These are phyloP conservation scores for Linnaemya vulpina DNA, from an alignment of 2,888 invertebrate genomes.

Conservation along the genomic window DNA sequence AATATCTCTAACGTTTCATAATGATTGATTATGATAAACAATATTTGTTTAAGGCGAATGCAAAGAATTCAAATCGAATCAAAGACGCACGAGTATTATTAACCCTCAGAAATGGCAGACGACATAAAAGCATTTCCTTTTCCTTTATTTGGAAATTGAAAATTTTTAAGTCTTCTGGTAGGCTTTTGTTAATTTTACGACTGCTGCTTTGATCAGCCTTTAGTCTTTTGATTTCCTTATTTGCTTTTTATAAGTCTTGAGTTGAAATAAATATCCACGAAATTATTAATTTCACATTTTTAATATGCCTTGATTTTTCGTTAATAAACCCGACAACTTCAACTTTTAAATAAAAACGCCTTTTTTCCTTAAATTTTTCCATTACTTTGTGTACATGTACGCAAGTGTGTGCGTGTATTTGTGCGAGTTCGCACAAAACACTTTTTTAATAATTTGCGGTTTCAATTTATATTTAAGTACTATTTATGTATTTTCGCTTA, in stretches of 20 bases:
- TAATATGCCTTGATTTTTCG: slow-evolving; percentile 57
- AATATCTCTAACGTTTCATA: slow-evolving; percentile 66
- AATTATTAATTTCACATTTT: slow-evolving; percentile 45
- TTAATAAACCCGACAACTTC: slow-evolving; percentile 15
- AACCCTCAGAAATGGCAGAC: slow-evolving; percentile 52
- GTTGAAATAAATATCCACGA: not conserved
- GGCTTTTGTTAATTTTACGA: slow-evolving; percentile 39
- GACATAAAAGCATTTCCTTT: slow-evolving; percentile 30
- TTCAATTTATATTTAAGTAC: slow-evolving; percentile 72
- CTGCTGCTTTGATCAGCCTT: slow-evolving; percentile 61
- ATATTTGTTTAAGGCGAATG: slow-evolving; percentile 65
- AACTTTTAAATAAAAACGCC: not conserved
- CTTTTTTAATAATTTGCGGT: slow-evolving; percentile 69
- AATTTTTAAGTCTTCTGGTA: slow-evolving; percentile 55
- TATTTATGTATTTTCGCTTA: slow-evolving; percentile 67
- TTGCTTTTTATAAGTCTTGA: slow-evolving; percentile 39
- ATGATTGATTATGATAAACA: slow-evolving; percentile 70
- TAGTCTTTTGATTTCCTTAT: slow-evolving; percentile 59
- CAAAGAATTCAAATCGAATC: slow-evolving; percentile 48
- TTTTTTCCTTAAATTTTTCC: slow-evolving; percentile 30
- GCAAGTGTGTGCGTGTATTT: slow-evolving; percentile 1
- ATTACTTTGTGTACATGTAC: slow-evolving; percentile 19
- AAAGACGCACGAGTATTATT: slow-evolving; percentile 33
- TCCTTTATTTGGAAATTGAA: slow-evolving; percentile 1
- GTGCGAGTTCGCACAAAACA: slow-evolving; percentile 1